These are phyloP conservation scores for Cepphus grylle DNA, from an alignment of 2,113 vertebrate genomes.

Conservation along the genomic window DNA sequence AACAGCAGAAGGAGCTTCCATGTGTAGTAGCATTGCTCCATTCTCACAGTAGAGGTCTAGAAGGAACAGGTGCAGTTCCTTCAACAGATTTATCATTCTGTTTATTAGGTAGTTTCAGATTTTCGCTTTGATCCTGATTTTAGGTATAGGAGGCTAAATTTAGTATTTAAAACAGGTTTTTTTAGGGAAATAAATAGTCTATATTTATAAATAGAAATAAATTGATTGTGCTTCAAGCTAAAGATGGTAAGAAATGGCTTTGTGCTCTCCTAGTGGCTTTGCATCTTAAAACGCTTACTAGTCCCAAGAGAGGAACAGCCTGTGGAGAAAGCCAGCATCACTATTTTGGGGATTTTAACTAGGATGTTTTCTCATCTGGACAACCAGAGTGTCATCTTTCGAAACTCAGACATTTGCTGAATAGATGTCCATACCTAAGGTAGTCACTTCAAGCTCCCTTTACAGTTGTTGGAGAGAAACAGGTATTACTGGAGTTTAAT, in stretches of 20 bases:
- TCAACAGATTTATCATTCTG: background rate
- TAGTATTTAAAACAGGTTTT: background rate
- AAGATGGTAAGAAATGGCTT: background rate
- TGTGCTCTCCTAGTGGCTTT: background rate
- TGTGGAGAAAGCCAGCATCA: background rate
- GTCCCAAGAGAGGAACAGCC: background rate
- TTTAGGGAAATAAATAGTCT: background rate
- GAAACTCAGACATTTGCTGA: background rate
- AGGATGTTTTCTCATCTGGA: background rate
- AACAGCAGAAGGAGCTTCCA: background rate
- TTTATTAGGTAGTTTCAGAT: background rate
- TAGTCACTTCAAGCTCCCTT: background rate
- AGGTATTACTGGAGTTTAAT: background rate
- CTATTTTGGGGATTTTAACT: background rate
- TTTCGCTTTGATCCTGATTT: background rate
- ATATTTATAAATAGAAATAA: background rate
- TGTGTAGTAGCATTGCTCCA: background rate
- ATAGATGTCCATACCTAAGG: background rate
- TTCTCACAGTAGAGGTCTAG: background rate
- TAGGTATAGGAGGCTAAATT: background rate
- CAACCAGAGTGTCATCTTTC: background rate
- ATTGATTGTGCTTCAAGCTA: background rate
- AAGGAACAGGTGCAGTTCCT: background rate
- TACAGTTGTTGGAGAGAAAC: background rate
- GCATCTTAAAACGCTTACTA: background rate